These are phyloP conservation scores for Orycteropus afer DNA, from an alignment of 2,113 vertebrate genomes.

Conservation along the genomic window DNA sequence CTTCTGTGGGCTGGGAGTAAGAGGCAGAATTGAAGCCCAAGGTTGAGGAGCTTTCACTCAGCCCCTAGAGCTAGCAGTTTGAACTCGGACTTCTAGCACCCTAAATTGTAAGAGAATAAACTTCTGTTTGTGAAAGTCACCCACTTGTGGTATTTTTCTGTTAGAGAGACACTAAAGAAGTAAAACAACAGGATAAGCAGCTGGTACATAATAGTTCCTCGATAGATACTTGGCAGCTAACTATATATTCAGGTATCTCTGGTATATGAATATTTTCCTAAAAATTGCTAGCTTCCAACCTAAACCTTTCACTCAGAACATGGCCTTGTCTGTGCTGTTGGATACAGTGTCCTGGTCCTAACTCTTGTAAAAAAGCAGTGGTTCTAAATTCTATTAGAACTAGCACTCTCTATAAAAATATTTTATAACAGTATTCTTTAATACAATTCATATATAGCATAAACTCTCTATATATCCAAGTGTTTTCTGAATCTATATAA, in stretches of 20 bases:
- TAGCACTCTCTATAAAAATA: neutral
- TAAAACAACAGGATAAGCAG: neutral
- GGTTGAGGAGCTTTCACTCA: no score
- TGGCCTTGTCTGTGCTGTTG: no score
- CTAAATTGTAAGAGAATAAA: no score
- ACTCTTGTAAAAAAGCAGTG: neutral
- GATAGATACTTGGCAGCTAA: neutral
- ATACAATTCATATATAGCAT: conserved; percentile 32
- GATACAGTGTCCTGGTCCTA: neutral
- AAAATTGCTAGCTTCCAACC: neutral
- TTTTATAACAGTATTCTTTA: neutral
- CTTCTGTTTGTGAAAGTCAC: no score
- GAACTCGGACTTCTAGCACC: no score
- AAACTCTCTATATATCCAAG: neutral
- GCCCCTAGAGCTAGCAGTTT: no score
- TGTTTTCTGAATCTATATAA: conserved; percentile 26
- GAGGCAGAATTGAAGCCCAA: no score
- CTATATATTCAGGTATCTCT: neutral
- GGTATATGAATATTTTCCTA: neutral
- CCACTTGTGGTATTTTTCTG: no score
- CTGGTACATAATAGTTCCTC: neutral
- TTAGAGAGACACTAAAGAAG: no score
- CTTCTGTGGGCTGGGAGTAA: no score
- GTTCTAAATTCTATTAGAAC: neutral
- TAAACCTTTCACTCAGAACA: neutral